Conservation (phyloP, 2,113 vertebrate genomes). For the Promerops cafer region DNA sequence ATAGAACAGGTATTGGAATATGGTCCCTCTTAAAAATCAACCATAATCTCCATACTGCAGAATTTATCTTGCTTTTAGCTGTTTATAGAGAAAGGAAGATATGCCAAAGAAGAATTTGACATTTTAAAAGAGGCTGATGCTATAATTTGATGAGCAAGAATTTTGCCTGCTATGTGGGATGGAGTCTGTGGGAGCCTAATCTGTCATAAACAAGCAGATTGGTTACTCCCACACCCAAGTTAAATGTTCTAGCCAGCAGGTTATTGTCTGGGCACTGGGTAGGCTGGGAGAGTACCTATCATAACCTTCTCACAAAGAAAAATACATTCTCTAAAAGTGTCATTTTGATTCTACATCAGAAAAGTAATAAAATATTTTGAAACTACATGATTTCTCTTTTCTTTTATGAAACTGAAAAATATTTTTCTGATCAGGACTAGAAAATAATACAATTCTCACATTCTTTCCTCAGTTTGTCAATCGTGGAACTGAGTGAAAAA, state of each 20-base stretch:
- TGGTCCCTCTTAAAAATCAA: neutral
- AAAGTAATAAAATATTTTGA: neutral
- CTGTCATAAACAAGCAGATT: conserved; percentile 9
- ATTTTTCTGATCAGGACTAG: neutral
- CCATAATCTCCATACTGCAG: neutral
- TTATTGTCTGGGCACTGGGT: neutral
- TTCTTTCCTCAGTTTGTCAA: neutral
- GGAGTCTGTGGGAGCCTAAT: neutral
- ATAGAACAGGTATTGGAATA: neutral
- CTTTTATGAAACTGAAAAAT: neutral
- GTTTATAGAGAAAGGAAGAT: neutral
- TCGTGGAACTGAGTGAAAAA: neutral
- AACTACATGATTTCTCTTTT: neutral
- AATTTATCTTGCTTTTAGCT: neutral
- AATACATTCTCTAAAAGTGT: neutral
- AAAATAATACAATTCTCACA: neutral
- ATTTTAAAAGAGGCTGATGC: neutral
- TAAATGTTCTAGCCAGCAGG: neutral
- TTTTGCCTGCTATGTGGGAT: neutral
- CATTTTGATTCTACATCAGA: neutral
- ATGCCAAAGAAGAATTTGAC: neutral
- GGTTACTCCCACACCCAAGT: neutral
- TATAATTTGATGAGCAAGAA: neutral
- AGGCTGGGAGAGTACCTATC: neutral
- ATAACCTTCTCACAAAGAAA: neutral